Evolutionary conservation across 2,797 vertebrate genomes (phyloP).

Genomic region (Coregonus sp.): DNA sequence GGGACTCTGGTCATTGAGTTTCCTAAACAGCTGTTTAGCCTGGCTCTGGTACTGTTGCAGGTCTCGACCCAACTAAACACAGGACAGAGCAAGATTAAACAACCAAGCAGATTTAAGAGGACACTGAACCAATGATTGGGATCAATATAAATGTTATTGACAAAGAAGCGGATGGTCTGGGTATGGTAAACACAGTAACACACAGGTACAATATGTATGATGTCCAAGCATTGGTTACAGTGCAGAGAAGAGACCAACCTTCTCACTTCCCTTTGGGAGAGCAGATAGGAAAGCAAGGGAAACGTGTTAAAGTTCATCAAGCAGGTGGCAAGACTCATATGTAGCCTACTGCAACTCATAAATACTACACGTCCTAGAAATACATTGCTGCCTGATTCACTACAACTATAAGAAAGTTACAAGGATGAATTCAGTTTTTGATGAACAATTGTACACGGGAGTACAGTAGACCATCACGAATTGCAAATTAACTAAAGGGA

Average conservation of each 20-base stretch:
- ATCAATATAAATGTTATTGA: neutral
- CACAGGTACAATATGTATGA: conserved; percentile 22
- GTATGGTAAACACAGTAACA: conserved; percentile 19
- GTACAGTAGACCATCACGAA: no score
- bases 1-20: conserved; percentile 96
- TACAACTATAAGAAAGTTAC: neutral
- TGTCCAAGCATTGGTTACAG: conserved; percentile 19
- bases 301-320: conserved; percentile 36
- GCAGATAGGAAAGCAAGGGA: conserved; percentile 64
- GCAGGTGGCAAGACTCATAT: neutral
- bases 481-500: neutral
- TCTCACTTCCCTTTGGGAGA: conserved; percentile 81
- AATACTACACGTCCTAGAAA: neutral
- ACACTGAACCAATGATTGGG: neutral
- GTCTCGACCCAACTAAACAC: conserved; percentile 88
- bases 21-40: conserved; percentile 96
- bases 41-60: conserved; percentile 98
- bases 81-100: conserved; percentile 14
- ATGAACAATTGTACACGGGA: no score
- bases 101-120: neutral
- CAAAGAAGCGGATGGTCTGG: neutral
- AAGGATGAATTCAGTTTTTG: neutral
- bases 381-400: neutral
- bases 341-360: neutral
- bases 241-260: conserved; percentile 75